Evolutionary conservation across 2,113 vertebrate genomes (phyloP).

Genomic region (Patagioenas fasciata): DNA sequence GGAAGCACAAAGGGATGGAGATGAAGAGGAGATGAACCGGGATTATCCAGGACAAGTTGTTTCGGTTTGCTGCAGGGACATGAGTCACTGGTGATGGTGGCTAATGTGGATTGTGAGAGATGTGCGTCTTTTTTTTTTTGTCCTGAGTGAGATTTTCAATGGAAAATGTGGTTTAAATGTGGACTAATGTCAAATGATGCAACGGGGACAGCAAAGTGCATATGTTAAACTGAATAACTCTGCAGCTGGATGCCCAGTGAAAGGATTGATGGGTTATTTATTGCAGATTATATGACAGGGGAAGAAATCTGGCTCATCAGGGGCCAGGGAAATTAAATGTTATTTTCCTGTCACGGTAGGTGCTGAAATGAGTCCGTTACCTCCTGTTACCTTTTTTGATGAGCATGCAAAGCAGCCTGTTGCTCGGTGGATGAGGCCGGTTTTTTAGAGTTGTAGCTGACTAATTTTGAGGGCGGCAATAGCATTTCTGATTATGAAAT

Average conservation of each 20-base stretch:
- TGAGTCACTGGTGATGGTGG: constrained; percentile 25
- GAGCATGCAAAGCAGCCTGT: not conserved
- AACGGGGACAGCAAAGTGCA: not conserved
- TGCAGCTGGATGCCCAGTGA: not conserved
- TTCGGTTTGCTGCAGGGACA: not conserved
- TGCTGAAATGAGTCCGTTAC: constrained; percentile 2
- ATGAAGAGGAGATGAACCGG: not conserved
- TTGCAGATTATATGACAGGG: constrained; percentile 18
- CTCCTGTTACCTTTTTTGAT: constrained; percentile 1
- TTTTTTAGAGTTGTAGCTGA: not conserved
- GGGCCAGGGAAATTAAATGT: constrained; percentile 7
- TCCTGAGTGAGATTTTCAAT: not conserved
- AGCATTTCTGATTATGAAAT: not conserved
- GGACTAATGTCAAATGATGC: not conserved
- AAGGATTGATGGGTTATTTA: constrained; percentile 44
- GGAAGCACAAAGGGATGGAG: not conserved
- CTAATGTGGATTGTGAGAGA: not conserved
- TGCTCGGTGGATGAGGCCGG: not conserved
- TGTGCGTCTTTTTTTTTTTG: not conserved
- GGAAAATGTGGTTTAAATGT: constrained; percentile 6
- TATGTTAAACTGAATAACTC: not conserved
- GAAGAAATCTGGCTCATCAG: constrained; percentile 14
- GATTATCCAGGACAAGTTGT: constrained; percentile 14
- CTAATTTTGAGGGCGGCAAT: not conserved
- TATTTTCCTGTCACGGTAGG: not conserved